These are phyloP conservation scores for Thereva unica DNA, from an alignment of 2,888 invertebrate genomes.

Conservation along the genomic window DNA sequence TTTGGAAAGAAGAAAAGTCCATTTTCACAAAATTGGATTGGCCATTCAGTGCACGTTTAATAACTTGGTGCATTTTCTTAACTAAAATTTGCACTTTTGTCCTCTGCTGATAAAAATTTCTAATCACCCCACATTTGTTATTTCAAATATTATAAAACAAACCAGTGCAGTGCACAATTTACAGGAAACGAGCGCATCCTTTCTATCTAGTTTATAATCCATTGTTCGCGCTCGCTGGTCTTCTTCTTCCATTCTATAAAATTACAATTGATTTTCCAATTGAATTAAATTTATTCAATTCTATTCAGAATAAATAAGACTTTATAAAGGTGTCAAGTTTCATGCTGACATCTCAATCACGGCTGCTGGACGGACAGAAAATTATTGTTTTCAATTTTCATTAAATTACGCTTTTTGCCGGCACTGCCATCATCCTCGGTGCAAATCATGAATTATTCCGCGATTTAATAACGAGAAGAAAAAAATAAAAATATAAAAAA, in stretches of 20 bases:
- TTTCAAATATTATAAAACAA: too few species aligned
- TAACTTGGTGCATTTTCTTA: too few species aligned
- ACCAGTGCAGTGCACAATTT: background rate
- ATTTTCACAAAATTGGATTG: too few species aligned
- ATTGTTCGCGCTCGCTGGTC: background rate
- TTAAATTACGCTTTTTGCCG: slow-evolving; percentile 41
- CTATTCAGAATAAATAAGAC: slow-evolving; percentile 27
- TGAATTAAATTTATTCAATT: slow-evolving; percentile 34
- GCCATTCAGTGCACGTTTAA: too few species aligned
- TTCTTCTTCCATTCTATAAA: background rate
- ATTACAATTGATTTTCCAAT: slow-evolving; percentile 13
- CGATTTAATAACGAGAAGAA: slow-evolving; percentile 1
- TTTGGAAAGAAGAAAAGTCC: too few species aligned
- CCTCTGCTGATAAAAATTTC: too few species aligned
- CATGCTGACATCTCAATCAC: slow-evolving; percentile 41
- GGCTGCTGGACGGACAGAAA: slow-evolving; percentile 37
- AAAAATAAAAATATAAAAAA: slow-evolving; percentile 1
- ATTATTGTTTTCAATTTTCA: slow-evolving; percentile 43
- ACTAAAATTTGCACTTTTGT: too few species aligned
- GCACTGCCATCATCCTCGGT: slow-evolving; percentile 27
- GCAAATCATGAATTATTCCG: slow-evolving; percentile 37
- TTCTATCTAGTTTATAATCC: background rate
- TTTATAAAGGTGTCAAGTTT: slow-evolving; percentile 36
- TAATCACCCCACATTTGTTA: too few species aligned
- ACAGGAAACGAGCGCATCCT: background rate